Conservation (phyloP, 2,797 vertebrate genomes). For the Bradypodion ventrale region DNA sequence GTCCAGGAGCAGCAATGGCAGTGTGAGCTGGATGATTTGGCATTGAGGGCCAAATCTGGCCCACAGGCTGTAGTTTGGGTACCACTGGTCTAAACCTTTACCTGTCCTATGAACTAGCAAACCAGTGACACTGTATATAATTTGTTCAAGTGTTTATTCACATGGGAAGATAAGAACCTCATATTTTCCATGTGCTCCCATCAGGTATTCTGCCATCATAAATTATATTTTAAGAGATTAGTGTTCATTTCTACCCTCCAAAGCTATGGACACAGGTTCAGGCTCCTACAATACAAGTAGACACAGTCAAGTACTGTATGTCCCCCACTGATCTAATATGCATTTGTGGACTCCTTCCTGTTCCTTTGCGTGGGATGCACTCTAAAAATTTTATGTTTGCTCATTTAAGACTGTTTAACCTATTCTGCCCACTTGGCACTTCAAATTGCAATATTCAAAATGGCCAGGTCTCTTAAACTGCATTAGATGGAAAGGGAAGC, state of each 20-base stretch:
- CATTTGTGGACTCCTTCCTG: slow-evolving; percentile 26
- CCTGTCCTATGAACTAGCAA: not conserved
- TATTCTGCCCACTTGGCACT: slow-evolving; percentile 34
- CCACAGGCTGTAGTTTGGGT: no score
- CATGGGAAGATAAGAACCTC: slow-evolving; percentile 6
- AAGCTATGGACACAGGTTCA: slow-evolving; percentile 13
- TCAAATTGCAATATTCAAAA: slow-evolving; percentile 16
- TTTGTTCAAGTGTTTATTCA: not conserved
- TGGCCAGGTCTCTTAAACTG: slow-evolving; percentile 30
- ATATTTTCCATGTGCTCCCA: slow-evolving; percentile 1
- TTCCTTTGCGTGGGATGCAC: slow-evolving; percentile 24
- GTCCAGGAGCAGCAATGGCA: no score
- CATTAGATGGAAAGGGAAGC: not conserved
- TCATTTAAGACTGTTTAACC: slow-evolving; percentile 29
- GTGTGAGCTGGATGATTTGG: no score
- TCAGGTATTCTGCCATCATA: slow-evolving; percentile 10
- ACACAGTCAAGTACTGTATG: slow-evolving; percentile 7
- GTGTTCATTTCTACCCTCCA: not conserved
- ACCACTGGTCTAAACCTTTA: not conserved
- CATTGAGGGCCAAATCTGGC: no score
- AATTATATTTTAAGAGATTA: slow-evolving; percentile 21
- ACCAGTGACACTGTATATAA: not conserved
- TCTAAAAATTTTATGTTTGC: slow-evolving; percentile 33
- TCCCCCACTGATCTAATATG: slow-evolving; percentile 27
- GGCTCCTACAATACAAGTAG: slow-evolving; percentile 1